Base-by-base conservation (phyloP, 2,797 vertebrate species). In the Helarctos malayanus region DNA sequence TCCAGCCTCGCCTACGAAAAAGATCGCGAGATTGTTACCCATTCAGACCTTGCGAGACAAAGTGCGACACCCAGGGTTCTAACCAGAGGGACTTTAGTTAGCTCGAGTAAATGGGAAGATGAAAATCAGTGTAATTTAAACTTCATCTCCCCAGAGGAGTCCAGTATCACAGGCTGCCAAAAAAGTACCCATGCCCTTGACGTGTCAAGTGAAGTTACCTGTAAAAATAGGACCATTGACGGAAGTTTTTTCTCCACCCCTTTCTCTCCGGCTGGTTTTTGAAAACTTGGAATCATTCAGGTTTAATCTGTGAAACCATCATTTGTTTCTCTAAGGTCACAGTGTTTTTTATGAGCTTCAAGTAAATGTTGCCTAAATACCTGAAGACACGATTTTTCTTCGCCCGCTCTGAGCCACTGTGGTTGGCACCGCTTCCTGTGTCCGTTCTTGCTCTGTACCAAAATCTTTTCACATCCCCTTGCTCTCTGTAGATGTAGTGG, bases 71-170 rank as follows among this genome's bases (percentile, higher is more conserved):
- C 80, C 59, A 71, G 86, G 94, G 97, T 82, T 89, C 95, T 84
- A 94, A 52, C 27, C 13, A 4, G 94, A 94, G 84, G 76, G 75
- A 12, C 81, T 54, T 57, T 83, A 92, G 59, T 94, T 95, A 96
- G 97, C 87, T 0, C 0, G 79, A 91, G 90, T 88, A 56, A 97
- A 91, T 94, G 59, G 56, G 71, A 96, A 98, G 97, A 98, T 98
- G 89, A 94, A 86, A 82, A 97, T 98, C 97, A 94, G 21, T 97
- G 97, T 86, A 90, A 98, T 98, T 97, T 93, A 21, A 98, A 92
- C 88, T 93, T 95, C 95, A 97, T 96, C 97, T 97, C 94, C 97
- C 73, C 73, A 85, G 56, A 97, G 95, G 97, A 92, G 95, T 52
- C 75, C 69, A 87, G 89, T 92, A 59, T 90, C 92, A 1, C 41